Base-by-base conservation (phyloP, 2,113 vertebrate species). In the Psilopogon haemacephalus region DNA sequence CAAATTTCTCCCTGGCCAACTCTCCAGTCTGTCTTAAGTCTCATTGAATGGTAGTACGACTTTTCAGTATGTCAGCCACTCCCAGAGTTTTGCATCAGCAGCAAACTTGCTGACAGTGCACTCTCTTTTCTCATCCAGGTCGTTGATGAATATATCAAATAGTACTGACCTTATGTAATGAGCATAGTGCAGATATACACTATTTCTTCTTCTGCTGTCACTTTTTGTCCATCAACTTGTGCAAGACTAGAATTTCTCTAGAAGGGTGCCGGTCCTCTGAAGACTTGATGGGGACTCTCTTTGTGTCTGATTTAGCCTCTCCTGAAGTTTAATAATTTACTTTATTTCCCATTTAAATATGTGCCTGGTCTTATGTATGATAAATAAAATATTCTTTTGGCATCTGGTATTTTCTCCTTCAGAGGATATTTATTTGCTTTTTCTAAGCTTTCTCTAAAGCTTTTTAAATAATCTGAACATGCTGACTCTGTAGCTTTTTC, bases 381-480 rank as follows among this genome's bases (percentile, higher is more conserved):
- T 92, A 81, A 81, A 77, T 59, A 75, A 78, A 95, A 89, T 9
- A 2, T 7, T 8, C 6, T 74, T 84, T 72, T 73, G 15, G 24
- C 50, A 72, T 69, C 24, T 75, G 35, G 12, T 54, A 58, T 90
- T 84, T 90, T 75, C 59, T 48, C 42, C 87, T 78, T 32, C 13
- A 35, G 23, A 72, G 50, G 42, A 32, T 73, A 72, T 37, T 89
- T 85, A 76, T 84, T 86, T 44, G 50, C 24, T 62, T 35, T 72
- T 37, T 15, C 68, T 75, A 76, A 84, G 10, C 52, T 73, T 84
- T 65, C 35, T 72, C 50, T 76, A 74, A 86, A 72, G 44, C 24
- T 72, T 88, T 93, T 91, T 88, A 55, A 92, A 94, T 84, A 94
- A 84, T 86, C 42, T 2, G 8, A 75, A 86, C 32, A 76, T 65